phyloP scores from a whole-genome alignment of 2,113 vertebrate genomes.

The Burhinus oedicnemus region DNA sequence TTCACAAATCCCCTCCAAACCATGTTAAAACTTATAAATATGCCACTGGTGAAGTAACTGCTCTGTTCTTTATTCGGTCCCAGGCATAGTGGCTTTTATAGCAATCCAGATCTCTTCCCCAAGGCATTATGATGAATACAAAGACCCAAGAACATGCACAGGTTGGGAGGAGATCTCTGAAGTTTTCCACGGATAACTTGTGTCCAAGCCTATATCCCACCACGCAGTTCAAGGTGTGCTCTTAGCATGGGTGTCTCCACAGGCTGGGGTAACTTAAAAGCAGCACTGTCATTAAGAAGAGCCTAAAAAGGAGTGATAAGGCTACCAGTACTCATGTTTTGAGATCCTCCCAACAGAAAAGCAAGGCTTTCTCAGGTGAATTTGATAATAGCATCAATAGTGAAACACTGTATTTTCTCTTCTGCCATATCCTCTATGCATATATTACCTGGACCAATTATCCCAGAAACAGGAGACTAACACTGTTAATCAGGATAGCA shows the following conservation, averaged over 20 bases:
- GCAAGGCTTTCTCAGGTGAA: background rate
- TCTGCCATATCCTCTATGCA: background rate
- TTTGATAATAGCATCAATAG: background rate
- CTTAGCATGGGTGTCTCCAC: background rate
- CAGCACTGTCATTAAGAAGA: background rate
- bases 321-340: background rate
- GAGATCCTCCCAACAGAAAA: background rate
- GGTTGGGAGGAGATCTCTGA: background rate
- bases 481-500: slow-evolving; percentile 10
- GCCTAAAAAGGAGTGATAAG: background rate
- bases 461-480: slow-evolving; percentile 5
- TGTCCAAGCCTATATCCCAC: background rate
- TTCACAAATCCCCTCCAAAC: background rate
- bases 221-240: background rate
- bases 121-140: background rate
- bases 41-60: background rate
- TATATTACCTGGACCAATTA: slow-evolving; percentile 8
- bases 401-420: background rate
- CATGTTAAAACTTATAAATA: background rate
- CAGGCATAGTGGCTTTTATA: background rate
- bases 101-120: background rate
- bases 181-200: background rate
- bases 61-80: background rate
- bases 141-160: background rate
- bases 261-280: background rate